These are phyloP conservation scores for Bubo blakistoni DNA, from an alignment of 2,113 vertebrate species.

Conservation along the genomic window DNA sequence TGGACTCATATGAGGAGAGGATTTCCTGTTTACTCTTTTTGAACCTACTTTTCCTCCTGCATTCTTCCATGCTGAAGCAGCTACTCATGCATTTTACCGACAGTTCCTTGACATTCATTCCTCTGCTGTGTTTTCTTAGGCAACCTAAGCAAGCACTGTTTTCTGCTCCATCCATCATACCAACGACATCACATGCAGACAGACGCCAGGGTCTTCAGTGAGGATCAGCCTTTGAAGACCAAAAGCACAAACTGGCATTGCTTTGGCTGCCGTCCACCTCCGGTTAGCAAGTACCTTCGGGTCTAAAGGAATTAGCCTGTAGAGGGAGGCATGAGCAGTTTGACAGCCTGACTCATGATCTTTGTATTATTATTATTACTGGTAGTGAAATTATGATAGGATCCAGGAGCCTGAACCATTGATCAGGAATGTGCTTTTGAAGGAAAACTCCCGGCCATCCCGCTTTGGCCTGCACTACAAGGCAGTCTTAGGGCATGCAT, in stretches of 20 bases:
- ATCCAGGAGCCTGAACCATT: not conserved
- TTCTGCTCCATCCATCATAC: not conserved
- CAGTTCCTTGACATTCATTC: not conserved
- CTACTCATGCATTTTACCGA: not conserved
- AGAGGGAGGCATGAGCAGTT: not conserved
- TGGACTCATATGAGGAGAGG: not conserved
- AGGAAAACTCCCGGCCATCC: not conserved
- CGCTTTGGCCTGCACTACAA: not conserved
- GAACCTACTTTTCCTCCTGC: not conserved
- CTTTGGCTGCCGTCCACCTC: rapidly evolving
- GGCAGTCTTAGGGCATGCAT: not conserved
- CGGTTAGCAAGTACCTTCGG: not conserved
- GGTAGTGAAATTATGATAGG: not conserved
- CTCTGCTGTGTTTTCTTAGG: not conserved
- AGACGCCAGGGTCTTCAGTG: not conserved
- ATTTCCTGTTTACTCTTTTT: not conserved
- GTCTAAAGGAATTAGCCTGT: not conserved
- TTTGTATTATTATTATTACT: not conserved
- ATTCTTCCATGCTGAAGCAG: not conserved
- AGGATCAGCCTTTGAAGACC: not conserved
- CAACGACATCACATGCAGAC: not conserved
- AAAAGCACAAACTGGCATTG: not conserved
- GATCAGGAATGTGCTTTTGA: not conserved
- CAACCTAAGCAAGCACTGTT: not conserved
- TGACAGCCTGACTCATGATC: not conserved